Evolutionary conservation across 2,797 vertebrate species (phyloP).

Genomic region (Coregonus suidteri): DNA sequence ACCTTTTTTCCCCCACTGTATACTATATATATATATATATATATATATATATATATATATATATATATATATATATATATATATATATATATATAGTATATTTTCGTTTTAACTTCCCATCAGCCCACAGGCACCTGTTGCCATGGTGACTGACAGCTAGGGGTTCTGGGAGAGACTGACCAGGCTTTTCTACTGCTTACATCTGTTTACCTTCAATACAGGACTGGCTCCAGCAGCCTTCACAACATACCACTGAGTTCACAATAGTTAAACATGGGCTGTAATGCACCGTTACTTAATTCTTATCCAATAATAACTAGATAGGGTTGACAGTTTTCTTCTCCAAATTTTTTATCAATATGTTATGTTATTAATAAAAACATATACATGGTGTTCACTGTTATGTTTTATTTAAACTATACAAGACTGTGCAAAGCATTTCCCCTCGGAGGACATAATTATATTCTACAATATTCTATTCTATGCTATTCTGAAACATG

Average conservation of each 20-base stretch:
- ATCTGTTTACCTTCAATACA: slow-evolving; percentile 17
- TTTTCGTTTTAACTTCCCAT: slow-evolving; percentile 23
- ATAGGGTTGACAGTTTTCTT: neutral
- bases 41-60: no score
- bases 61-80: no score
- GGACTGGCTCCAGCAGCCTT: neutral
- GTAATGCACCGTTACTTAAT: neutral
- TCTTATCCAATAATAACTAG: neutral
- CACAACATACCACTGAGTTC: slow-evolving; percentile 4
- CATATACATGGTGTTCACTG: neutral
- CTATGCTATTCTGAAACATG: neutral
- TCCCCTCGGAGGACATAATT: neutral
- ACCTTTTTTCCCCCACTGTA: no score
- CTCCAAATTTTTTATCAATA: neutral
- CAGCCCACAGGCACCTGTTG: slow-evolving; percentile 65
- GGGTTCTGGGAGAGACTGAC: slow-evolving; percentile 45
- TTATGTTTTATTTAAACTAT: neutral
- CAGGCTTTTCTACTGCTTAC: slow-evolving; percentile 22
- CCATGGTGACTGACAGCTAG: slow-evolving; percentile 58
- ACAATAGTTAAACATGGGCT: neutral
- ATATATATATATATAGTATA: no score
- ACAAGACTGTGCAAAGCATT: neutral
- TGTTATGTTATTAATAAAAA: neutral
- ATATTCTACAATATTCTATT: neutral
- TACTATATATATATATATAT: no score